Conservation (phyloP, 2,888 invertebrate species). For the Agonopterix heracliana region DNA sequence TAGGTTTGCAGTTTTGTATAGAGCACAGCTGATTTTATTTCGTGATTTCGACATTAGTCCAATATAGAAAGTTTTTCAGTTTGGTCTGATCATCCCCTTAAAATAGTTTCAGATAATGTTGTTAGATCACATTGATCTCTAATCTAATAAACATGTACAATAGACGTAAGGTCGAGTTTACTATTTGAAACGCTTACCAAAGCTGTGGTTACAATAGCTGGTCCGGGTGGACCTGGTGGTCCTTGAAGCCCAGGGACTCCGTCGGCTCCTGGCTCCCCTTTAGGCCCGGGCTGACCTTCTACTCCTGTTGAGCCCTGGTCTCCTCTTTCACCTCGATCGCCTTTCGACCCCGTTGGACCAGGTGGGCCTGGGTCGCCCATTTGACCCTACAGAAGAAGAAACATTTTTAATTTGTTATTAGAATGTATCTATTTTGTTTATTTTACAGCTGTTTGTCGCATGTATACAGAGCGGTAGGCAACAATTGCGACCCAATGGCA, state of each 20-base stretch:
- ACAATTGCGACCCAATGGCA: no score
- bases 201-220: slow-evolving; percentile 25
- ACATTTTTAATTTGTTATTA: background rate
- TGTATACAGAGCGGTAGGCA: no score
- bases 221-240: slow-evolving; percentile 71
- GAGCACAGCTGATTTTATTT: no score
- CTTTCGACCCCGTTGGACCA: slow-evolving; percentile 70
- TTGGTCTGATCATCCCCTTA: no score
- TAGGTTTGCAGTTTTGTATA: no score
- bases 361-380: slow-evolving; percentile 31
- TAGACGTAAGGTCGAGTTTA: no score
- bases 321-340: slow-evolving; percentile 79
- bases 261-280: slow-evolving; percentile 83
- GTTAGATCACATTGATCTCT: no score
- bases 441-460: no score
- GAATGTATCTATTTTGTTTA: background rate
- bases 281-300: slow-evolving; percentile 73
- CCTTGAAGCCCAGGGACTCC: slow-evolving; percentile 80
- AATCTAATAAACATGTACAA: no score
- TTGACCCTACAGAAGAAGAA: slow-evolving; percentile 26
- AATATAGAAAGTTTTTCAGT: no score
- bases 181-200: slow-evolving; percentile 13
- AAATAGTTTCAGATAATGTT: no score
- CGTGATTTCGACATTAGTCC: no score
- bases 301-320: slow-evolving; percentile 74